phyloP scores from a whole-genome alignment of 2,797 vertebrate genomes.

The Macropodus opercularis region DNA sequence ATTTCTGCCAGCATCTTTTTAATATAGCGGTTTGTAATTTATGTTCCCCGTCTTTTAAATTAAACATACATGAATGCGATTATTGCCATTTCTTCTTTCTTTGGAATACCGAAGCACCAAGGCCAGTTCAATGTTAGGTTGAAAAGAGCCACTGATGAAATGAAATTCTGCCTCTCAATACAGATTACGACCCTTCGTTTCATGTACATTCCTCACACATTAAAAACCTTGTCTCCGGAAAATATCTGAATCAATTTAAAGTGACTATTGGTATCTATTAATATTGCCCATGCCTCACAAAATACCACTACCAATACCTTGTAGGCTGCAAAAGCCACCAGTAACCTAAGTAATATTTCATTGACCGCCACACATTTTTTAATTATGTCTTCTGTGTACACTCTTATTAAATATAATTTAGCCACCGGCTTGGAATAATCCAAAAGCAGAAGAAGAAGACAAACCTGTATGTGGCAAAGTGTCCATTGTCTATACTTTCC shows the following conservation, averaged over 20 bases:
- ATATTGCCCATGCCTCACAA: slow-evolving; percentile 8
- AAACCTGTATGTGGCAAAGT: too few relatives aligned
- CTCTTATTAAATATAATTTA: neutral
- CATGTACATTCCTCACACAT: slow-evolving; percentile 6
- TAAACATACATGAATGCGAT: slow-evolving; percentile 1
- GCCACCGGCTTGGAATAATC: neutral
- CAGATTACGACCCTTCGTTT: slow-evolving; percentile 17
- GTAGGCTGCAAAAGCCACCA: neutral
- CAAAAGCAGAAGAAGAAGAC: neutral
- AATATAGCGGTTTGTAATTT: neutral
- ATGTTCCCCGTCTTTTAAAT: neutral
- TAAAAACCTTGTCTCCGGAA: neutral
- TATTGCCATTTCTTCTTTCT: slow-evolving; percentile 15
- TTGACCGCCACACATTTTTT: neutral
- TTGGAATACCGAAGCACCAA: slow-evolving; percentile 24
- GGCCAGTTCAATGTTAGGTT: slow-evolving; percentile 12
- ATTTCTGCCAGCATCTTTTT: too few relatives aligned
- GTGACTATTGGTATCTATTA: slow-evolving; percentile 1
- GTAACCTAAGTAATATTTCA: neutral
- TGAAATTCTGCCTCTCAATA: slow-evolving; percentile 16
- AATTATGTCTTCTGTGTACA: neutral
- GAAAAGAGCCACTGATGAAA: slow-evolving; percentile 36
- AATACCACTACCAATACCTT: neutral
- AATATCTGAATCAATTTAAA: slow-evolving; percentile 14
- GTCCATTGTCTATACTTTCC: too few relatives aligned